phyloP scores from a whole-genome alignment of 2,113 vertebrate species.

The Thalassoma bifasciatum region DNA sequence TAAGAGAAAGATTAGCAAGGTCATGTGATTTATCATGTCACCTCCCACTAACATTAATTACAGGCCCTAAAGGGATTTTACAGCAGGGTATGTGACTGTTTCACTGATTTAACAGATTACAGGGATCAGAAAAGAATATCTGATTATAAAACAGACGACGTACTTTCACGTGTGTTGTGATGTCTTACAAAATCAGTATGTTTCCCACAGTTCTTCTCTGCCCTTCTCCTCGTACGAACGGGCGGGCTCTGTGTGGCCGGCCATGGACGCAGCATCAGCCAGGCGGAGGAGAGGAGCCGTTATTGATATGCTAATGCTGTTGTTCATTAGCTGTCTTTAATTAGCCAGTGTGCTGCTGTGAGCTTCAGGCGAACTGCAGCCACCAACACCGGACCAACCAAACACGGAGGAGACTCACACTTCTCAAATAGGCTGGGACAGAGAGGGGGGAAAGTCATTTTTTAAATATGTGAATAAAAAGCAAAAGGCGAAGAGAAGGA shows the following conservation, averaged over 20 bases:
- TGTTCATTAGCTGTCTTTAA: constrained; percentile 79
- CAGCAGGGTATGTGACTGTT: not conserved
- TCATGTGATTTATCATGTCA: constrained; percentile 3
- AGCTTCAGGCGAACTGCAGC: constrained; percentile 54
- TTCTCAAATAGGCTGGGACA: constrained; percentile 22
- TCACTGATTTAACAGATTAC: not conserved
- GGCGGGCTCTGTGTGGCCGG: constrained; percentile 18
- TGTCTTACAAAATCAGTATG: not conserved
- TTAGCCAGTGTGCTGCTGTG: constrained; percentile 68
- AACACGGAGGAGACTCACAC: constrained; percentile 46
- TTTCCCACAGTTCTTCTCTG: not conserved
- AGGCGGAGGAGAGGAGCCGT: constrained; percentile 32
- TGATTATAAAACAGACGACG: not conserved
- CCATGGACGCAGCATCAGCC: constrained; percentile 29
- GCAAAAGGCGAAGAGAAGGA: not conserved
- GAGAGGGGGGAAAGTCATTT: constrained; percentile 1
- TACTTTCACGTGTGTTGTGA: not conserved
- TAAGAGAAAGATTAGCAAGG: constrained; percentile 10
- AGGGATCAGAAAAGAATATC: not conserved
- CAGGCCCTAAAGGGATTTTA: constrained; percentile 2
- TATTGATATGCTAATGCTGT: constrained; percentile 79
- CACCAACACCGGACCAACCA: constrained; percentile 47
- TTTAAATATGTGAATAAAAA: constrained; percentile 23
- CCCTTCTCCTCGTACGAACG: constrained; percentile 12
- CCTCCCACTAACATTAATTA: constrained; percentile 16